Base-by-base conservation (phyloP, 2,797 vertebrate species). In the Cetoscarus ocellatus region DNA sequence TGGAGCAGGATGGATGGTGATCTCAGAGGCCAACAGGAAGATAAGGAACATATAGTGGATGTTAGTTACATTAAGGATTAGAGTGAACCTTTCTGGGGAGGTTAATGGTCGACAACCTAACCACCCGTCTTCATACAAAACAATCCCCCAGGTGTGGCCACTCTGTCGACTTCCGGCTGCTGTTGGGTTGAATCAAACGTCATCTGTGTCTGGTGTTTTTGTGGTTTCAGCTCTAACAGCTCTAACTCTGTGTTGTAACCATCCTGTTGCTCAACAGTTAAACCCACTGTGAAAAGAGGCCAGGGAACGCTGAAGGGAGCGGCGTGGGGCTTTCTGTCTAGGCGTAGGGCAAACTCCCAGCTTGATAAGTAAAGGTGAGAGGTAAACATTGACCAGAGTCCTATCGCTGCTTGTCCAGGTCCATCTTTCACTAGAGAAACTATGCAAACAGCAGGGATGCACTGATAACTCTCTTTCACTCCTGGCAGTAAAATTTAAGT, bases 311-410 rank as follows among this genome's bases (percentile, higher is more conserved):
- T 61, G 45, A 62, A 61, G 62, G 63, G 59, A 70, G 64, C 53
- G 86, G 71, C 27, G 12, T 42, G 59, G 63, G 80, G 65, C 75
- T 72, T 74, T 86, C 72, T 69, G 71, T 72, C 77, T 71, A 66
- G 76, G 86, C 9, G 73, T 75, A 88, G 81, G 79, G 62, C 77
- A 86, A 90, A 91, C 86, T 81, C 73, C 70, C 69, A 36, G 17
- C 61, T 72, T n/a, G 89, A 93, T 93, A 92, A 92, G 43, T 87
- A 74, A 67, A 91, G 86, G 87, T 87, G 92, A 85, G 85, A 82
- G 86, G 92, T 88, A 91, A 93, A 93, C 89, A 92, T 79, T 90
- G 87, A 89, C 89, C 76, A 27, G 64, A 57, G 79, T 76, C 77
- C 80, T 90, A 90, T 91, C 82, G 61, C 71, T 67, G 78, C 82